phyloP scores from a whole-genome alignment of 2,797 vertebrate species.

The Ciconia nigra region DNA sequence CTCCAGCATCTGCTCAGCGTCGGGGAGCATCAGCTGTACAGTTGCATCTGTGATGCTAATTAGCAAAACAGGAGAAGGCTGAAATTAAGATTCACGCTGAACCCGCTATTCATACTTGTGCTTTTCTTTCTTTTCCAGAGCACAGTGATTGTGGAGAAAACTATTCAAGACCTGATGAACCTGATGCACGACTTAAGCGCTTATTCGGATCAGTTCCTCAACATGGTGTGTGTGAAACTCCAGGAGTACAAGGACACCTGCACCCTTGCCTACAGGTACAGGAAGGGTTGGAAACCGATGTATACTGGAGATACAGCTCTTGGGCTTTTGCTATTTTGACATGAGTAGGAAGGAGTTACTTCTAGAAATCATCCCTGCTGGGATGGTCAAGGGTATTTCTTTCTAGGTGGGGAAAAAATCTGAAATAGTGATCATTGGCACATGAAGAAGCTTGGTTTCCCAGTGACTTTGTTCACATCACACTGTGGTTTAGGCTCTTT shows the following conservation, averaged over 20 bases:
- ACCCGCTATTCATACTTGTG: neutral
- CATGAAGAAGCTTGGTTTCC: neutral
- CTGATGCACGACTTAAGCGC: constrained; percentile 95
- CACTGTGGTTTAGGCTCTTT: neutral
- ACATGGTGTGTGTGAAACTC: constrained; percentile 97
- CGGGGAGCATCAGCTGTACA: neutral
- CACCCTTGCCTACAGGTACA: constrained; percentile 89
- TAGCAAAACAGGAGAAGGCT: neutral
- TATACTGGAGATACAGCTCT: neutral
- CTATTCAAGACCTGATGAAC: constrained; percentile 93
- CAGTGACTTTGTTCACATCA: neutral
- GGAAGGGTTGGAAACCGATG: neutral
- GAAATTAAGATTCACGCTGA: rapidly evolving
- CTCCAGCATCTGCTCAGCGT: neutral
- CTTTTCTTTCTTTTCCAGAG: constrained; percentile 77
- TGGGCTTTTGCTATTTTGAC: rapidly evolving
- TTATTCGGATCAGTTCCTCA: constrained; percentile 96
- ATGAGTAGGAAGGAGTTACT: neutral
- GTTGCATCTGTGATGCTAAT: neutral
- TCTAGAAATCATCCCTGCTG: neutral
- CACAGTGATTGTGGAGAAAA: constrained; percentile 96
- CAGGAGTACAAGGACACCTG: constrained; percentile 97
- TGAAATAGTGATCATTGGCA: rapidly evolving
- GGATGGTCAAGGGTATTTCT: neutral
- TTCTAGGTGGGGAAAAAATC: neutral